Evolutionary conservation across 2,888 invertebrate genomes (phyloP).

Genomic region (Drosophila austrosaltans): DNA sequence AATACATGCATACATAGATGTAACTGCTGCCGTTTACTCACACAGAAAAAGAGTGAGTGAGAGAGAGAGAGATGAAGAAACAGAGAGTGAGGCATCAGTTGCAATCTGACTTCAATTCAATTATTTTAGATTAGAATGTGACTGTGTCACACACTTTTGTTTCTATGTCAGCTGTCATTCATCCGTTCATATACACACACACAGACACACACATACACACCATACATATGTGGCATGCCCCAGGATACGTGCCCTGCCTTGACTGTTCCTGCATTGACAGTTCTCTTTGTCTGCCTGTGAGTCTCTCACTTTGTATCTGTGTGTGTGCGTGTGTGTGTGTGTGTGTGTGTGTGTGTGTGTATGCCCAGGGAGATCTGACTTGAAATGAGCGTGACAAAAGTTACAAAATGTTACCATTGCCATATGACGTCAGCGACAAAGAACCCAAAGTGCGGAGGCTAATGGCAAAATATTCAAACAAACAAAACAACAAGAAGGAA

Average conservation of each 20-base stretch:
- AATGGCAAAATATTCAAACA: slow-evolving; percentile 17
- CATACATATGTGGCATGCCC: slow-evolving; percentile 32
- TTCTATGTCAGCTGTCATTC: slow-evolving; percentile 79
- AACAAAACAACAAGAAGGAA: no score
- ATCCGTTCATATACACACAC: slow-evolving; percentile 69
- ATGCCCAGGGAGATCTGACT: slow-evolving; percentile 46
- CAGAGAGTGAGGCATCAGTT: slow-evolving; percentile 50
- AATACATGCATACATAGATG: neutral
- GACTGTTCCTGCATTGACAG: slow-evolving; percentile 66
- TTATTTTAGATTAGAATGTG: slow-evolving; percentile 80
- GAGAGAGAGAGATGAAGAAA: neutral
- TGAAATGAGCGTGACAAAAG: slow-evolving; percentile 47
- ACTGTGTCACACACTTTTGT: slow-evolving; percentile 73
- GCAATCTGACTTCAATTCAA: slow-evolving; percentile 80
- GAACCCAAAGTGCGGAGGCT: slow-evolving; percentile 12
- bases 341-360: slow-evolving; percentile 29
- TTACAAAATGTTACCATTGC: slow-evolving; percentile 38
- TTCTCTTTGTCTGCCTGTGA: slow-evolving; percentile 30
- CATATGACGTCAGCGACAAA: slow-evolving; percentile 43
- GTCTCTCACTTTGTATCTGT: slow-evolving; percentile 29
- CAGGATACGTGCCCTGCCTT: slow-evolving; percentile 74
- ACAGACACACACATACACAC: slow-evolving; percentile 34
- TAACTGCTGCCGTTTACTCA: slow-evolving; percentile 39
- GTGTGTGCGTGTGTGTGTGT: slow-evolving; percentile 23
- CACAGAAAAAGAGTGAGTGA: neutral